phyloP scores from a whole-genome alignment of 2,113 vertebrate species.

The Chaetops frenatus region DNA sequence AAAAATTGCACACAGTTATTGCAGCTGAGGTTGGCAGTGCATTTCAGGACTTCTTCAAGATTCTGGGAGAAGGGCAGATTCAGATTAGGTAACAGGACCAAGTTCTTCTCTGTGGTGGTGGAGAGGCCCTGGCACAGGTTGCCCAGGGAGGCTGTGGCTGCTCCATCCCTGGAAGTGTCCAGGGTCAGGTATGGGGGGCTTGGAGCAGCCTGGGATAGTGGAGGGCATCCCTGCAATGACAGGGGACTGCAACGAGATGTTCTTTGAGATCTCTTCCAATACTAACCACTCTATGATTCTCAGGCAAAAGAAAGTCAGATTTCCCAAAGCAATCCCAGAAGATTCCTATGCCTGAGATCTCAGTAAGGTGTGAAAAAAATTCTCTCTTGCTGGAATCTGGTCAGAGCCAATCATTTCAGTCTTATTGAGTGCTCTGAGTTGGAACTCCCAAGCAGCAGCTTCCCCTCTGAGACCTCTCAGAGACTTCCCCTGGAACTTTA shows the following conservation, averaged over 20 bases:
- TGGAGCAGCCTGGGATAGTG: neutral
- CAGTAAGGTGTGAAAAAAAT: neutral
- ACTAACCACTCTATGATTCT: neutral
- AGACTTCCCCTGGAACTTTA: neutral
- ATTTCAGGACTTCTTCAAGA: neutral
- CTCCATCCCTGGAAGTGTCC: neutral
- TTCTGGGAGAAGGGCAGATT: neutral
- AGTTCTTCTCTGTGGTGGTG: neutral
- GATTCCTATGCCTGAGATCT: neutral
- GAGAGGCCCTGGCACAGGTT: accelerated
- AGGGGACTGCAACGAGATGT: accelerated
- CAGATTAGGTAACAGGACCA: neutral
- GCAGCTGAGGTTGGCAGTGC: neutral
- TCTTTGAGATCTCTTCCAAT: neutral
- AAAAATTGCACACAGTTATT: neutral
- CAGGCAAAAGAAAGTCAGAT: neutral
- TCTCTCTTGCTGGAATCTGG: neutral
- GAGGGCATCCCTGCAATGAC: neutral
- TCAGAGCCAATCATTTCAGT: neutral
- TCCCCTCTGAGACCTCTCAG: neutral
- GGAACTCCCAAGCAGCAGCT: neutral
- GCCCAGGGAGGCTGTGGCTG: accelerated
- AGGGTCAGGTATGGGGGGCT: neutral
- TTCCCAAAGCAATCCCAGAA: neutral
- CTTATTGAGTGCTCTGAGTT: neutral